Evolutionary conservation across 2,888 invertebrate genomes (phyloP).

Genomic region (Parthenolecanium corni): DNA sequence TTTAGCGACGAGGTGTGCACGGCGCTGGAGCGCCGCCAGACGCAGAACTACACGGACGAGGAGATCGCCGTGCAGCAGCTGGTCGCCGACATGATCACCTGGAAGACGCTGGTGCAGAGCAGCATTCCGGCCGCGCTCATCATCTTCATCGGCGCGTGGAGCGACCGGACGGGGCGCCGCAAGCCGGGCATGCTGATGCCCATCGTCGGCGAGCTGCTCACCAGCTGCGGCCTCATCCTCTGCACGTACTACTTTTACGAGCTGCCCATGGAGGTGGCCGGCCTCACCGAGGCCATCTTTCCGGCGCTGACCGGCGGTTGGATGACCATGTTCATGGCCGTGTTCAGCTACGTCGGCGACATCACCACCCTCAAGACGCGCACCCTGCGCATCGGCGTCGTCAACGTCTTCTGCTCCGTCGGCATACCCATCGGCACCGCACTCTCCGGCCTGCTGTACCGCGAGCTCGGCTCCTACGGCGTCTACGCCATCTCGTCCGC

Average conservation of each 20-base stretch:
- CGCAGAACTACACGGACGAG: slow-evolving; percentile 50
- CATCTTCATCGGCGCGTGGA: slow-evolving; percentile 64
- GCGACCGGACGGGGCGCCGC: slow-evolving; percentile 48
- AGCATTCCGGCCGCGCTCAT: slow-evolving; percentile 68
- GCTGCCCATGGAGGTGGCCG: slow-evolving; percentile 63
- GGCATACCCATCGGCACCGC: slow-evolving; percentile 84
- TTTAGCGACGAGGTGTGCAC: slow-evolving; percentile 63
- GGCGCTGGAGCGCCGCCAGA: slow-evolving; percentile 61
- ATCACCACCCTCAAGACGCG: slow-evolving; percentile 71
- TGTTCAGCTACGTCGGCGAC: slow-evolving; percentile 80
- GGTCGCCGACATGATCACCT: slow-evolving; percentile 69
- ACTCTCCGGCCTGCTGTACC: slow-evolving; percentile 60
- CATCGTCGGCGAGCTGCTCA: slow-evolving; percentile 66
- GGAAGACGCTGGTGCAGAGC: slow-evolving; percentile 76
- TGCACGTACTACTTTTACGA: slow-evolving; percentile 70
- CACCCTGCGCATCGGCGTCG: slow-evolving; percentile 72
- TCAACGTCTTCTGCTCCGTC: slow-evolving; percentile 77
- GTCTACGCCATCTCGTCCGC: slow-evolving; percentile 65
- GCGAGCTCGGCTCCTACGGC: slow-evolving; percentile 51
- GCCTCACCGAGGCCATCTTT: slow-evolving; percentile 66
- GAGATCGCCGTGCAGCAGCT: slow-evolving; percentile 58
- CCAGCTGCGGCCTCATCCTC: slow-evolving; percentile 62
- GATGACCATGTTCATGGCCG: slow-evolving; percentile 83
- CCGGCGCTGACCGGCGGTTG: slow-evolving; percentile 73
- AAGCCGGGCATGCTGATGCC: slow-evolving; percentile 75